Evolutionary conservation across 2,797 vertebrate genomes (phyloP).

Genomic region (Anisognathus igniventris): DNA sequence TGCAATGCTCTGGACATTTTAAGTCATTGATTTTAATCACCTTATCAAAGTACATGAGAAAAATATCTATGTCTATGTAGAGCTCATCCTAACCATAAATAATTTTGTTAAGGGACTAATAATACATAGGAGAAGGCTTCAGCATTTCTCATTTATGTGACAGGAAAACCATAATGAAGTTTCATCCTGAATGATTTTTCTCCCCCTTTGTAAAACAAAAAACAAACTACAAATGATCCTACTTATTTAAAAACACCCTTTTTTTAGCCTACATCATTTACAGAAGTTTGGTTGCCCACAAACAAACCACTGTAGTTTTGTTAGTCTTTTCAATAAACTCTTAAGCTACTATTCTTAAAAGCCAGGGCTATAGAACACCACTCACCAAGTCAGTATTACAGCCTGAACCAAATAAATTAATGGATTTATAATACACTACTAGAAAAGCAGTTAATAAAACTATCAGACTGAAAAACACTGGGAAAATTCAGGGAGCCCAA

Average conservation of each 20-base stretch:
- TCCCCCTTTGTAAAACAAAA: not conserved
- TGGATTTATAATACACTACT: not conserved
- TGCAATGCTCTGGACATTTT: not conserved
- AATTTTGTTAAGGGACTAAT: not conserved
- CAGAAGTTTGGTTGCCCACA: not conserved
- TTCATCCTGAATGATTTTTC: not conserved
- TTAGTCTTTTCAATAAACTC: not conserved
- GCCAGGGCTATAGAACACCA: not conserved
- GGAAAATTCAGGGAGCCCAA: not conserved
- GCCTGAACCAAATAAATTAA: not conserved
- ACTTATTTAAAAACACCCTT: rapidly evolving
- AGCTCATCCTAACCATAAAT: not conserved
- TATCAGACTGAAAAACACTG: not conserved
- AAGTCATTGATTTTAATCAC: not conserved
- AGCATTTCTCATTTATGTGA: not conserved
- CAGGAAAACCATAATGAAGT: not conserved
- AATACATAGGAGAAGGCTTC: not conserved
- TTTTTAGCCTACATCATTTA: not conserved
- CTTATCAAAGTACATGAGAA: not conserved
- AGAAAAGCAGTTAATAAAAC: slow-evolving; percentile 5
- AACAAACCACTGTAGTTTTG: not conserved
- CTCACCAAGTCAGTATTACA: not conserved
- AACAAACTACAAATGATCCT: not conserved
- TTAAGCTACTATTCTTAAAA: not conserved
- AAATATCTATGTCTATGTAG: not conserved